These are phyloP conservation scores for Eurypyga helias DNA, from an alignment of 2,113 vertebrate genomes.

Conservation along the genomic window DNA sequence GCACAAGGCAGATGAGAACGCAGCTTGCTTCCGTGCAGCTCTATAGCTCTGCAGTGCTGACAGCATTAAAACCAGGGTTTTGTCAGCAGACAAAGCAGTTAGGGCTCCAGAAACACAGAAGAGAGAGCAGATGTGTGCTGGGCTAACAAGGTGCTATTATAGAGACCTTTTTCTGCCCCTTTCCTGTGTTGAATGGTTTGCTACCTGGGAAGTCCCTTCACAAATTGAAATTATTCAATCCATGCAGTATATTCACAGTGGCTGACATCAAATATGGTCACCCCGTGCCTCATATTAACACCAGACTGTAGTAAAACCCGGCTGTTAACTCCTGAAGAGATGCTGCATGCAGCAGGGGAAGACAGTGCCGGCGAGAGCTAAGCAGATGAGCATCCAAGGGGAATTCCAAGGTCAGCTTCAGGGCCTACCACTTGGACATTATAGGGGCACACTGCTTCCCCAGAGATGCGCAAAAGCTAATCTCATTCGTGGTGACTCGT, in stretches of 20 bases:
- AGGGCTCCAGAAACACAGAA: neutral
- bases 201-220: slow-evolving; percentile 16
- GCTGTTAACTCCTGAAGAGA: neutral
- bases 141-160: neutral
- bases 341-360: neutral
- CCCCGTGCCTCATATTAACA: neutral
- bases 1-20: neutral
- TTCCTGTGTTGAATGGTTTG: neutral
- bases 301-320: neutral
- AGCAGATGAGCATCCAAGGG: slow-evolving; percentile 30
- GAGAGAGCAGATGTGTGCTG: neutral
- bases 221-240: neutral
- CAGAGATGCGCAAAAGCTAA: neutral
- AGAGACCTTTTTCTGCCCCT: neutral
- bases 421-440: neutral
- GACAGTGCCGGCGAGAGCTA: neutral
- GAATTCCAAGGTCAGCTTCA: slow-evolving; percentile 68
- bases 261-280: neutral
- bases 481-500: neutral
- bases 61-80: neutral
- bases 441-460: slow-evolving; percentile 26
- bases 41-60: slow-evolving; percentile 54
- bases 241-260: neutral
- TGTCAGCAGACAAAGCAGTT: slow-evolving; percentile 16
- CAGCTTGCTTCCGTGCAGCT: neutral